Conservation (phyloP, 2,888 invertebrate species). For the Mycogona germanica region DNA sequence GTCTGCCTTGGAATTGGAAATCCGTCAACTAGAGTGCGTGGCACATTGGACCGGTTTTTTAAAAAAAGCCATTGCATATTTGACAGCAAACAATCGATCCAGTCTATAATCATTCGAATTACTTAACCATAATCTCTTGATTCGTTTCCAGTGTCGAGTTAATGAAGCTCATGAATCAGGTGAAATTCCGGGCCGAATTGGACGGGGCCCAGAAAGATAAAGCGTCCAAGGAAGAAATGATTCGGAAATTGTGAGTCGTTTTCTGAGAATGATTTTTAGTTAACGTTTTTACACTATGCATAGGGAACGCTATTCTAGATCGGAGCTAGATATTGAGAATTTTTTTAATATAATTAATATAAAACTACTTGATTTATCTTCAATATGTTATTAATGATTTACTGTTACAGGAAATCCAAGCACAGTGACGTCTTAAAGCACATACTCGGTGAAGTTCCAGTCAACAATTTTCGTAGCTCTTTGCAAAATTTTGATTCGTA, state of each 20-base stretch:
- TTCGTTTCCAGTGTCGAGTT: constrained; percentile 1
- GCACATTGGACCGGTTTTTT: no score
- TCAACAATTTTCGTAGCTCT: background rate
- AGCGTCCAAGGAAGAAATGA: constrained; percentile 8
- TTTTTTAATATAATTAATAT: background rate
- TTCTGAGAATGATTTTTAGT: no score
- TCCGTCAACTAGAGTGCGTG: constrained; percentile 8
- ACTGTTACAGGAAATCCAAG: constrained; percentile 12
- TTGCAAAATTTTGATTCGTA: background rate
- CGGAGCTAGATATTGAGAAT: background rate
- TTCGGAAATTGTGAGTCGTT: constrained; percentile 12
- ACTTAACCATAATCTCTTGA: background rate
- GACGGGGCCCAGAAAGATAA: constrained; percentile 9
- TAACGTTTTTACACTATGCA: no score
- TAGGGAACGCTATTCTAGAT: no score
- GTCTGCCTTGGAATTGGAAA: background rate
- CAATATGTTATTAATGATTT: no score
- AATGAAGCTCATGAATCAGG: constrained; percentile 1
- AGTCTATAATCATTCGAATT: background rate
- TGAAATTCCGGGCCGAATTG: constrained; percentile 7
- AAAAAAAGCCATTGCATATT: background rate
- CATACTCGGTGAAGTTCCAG: constrained; percentile 5
- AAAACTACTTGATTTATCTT: background rate
- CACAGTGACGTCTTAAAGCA: constrained; percentile 5
- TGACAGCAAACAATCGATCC: background rate